phyloP scores from a whole-genome alignment of 2,888 invertebrate species.

The Hypomecis atomaria region DNA sequence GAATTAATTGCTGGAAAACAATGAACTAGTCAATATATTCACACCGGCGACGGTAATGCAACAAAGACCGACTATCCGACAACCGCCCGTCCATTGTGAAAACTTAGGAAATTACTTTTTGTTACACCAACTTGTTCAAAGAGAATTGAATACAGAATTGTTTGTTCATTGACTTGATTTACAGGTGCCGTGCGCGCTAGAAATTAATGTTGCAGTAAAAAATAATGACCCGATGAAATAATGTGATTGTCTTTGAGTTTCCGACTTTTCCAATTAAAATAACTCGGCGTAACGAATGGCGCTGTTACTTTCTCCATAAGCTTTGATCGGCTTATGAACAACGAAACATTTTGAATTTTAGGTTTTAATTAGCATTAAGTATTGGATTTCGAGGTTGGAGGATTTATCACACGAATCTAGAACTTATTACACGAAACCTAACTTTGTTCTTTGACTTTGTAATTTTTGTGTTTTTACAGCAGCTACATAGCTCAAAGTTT shows the following conservation, averaged over 20 bases:
- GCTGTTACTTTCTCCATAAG: constrained; percentile 13
- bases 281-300: constrained; percentile 24
- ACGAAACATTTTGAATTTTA: not conserved
- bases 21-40: constrained; percentile 51
- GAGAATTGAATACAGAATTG: constrained; percentile 35
- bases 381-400: constrained; percentile 5
- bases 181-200: constrained; percentile 33
- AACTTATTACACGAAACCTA: not conserved
- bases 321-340: constrained; percentile 10
- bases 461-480: not conserved
- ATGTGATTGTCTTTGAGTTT: constrained; percentile 30
- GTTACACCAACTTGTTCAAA: constrained; percentile 20
- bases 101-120: constrained; percentile 43
- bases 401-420: not conserved
- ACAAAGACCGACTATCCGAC: constrained; percentile 32
- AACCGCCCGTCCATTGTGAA: constrained; percentile 29
- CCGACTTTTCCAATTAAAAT: constrained; percentile 34
- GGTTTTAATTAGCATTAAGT: constrained; percentile 5
- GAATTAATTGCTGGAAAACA: constrained; percentile 62
- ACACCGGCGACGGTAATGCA: constrained; percentile 33
- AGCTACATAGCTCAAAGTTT: too few relatives aligned
- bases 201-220: constrained; percentile 34
- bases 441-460: not conserved
- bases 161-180: constrained; percentile 35
- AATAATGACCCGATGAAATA: constrained; percentile 32